Evolutionary conservation across 2,797 vertebrate genomes (phyloP).

Genomic region (Sebastes oblongus): DNA sequence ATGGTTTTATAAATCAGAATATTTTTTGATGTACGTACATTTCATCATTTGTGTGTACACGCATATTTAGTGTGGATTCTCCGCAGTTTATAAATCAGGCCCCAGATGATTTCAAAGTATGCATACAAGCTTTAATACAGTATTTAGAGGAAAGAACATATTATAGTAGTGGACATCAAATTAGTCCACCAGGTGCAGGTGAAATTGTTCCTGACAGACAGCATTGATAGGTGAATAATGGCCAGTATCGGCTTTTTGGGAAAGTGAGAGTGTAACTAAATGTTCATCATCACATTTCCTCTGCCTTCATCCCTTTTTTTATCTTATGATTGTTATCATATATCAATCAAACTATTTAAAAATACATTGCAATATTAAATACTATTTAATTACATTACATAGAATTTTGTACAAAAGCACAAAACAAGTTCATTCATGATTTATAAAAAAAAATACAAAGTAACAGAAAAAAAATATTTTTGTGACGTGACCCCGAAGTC

Average conservation of each 20-base stretch:
- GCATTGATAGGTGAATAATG: background rate
- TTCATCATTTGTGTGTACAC: too few relatives aligned
- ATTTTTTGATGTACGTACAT: too few relatives aligned
- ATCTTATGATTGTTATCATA: background rate
- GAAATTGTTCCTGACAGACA: background rate
- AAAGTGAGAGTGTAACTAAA: background rate
- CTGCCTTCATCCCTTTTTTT: background rate
- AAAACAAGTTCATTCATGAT: background rate
- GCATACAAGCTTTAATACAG: background rate
- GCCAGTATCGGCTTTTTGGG: background rate
- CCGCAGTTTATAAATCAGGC: too few relatives aligned
- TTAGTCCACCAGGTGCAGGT: background rate
- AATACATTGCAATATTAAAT: background rate
- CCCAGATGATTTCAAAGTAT: background rate
- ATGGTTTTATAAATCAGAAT: too few relatives aligned
- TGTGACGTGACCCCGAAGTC: background rate
- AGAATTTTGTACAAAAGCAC: background rate
- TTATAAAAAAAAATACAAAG: background rate
- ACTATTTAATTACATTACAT: background rate
- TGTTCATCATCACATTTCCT: background rate
- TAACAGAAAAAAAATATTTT: background rate
- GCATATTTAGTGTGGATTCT: too few relatives aligned
- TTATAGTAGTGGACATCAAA: too few relatives aligned
- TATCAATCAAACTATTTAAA: background rate
- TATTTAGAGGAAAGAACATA: background rate